Evolutionary conservation across 2,797 vertebrate species (phyloP), one percentile per base, ranked within the genome.

Genomic region (Gymnodraco acuticeps): DNA sequence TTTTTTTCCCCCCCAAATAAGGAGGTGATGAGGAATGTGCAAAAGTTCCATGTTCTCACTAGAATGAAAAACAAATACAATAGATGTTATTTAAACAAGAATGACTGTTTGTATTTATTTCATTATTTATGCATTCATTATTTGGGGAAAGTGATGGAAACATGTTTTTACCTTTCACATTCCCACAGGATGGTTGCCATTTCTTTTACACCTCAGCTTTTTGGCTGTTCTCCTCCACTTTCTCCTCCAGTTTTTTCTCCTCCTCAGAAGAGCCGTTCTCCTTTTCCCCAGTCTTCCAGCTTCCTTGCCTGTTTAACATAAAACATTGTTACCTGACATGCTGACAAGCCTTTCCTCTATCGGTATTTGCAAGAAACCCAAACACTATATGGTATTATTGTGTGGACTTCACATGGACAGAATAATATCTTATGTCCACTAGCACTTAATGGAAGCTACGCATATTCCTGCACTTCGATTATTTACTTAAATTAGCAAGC

Each of bases 221-320:
- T 88, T 99, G 97, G 91, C 96, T 98, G 88, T 97, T 99, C 93
- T 99, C 98, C 89, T 98, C 98, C 92, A 92, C 82, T 66, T 93
- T 98, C 92, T 99, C 98, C 91, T 99, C 98, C 87, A 99, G 93
- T 75, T 99, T 99, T 89, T 98, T 99, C 93, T 97, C 98, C 94
- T 99, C 98, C 87, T 99, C 98, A 82, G 95, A 94, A 73, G 97
- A 97, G 54, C 97, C 97, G 63, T 96, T 94, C 89, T 99, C 98
- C 89, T 97, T 98, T 87, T 97, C 97, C 73, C 97, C 96, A 0
- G 94, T 96, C 87, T 95, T 96, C 95, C 95, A 96, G 87, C 92
- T 93, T 59, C 94, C 95, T 86, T 95, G 95, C 90, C 97, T 98
- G 73, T 55, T 64, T 38, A 56, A 19, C 82, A 77, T 20, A 61